Conservation (phyloP, 1,140 invertebrate genomes). For the Drosophila rufa region DNA sequence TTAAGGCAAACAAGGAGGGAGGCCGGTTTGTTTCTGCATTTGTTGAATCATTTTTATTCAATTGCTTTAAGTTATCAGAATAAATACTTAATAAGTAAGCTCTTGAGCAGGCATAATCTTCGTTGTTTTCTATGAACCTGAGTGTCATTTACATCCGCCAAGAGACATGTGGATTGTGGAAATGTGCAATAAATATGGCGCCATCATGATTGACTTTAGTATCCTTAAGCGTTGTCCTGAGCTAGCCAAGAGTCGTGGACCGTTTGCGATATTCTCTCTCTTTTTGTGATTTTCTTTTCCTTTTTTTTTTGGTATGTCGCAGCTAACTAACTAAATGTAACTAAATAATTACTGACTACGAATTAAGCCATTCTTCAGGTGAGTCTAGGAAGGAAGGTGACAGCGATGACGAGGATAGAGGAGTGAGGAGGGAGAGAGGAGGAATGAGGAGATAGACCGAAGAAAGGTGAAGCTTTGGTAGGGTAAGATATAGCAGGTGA, state of each 20-base stretch:
- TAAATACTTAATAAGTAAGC: conserved; percentile 77
- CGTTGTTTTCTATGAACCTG: conserved; percentile 65
- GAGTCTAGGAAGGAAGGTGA: conserved; percentile 46
- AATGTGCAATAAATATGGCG: conserved; percentile 80
- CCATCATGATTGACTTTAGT: conserved; percentile 53
- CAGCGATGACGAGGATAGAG: not conserved
- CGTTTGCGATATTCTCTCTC: conserved; percentile 34
- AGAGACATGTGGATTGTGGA: conserved; percentile 54
- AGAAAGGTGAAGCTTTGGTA: conserved; percentile 39
- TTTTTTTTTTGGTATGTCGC: conserved; percentile 77
- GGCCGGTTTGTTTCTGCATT: conserved; percentile 43
- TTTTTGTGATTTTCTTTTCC: conserved; percentile 42
- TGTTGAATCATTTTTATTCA: conserved; percentile 82
- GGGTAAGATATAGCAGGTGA: conserved; percentile 33
- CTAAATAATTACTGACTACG: conserved; percentile 83
- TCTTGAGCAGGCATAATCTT: conserved; percentile 71
- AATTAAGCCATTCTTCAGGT: conserved; percentile 74
- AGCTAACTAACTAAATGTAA: conserved; percentile 81
- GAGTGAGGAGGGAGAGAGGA: conserved; percentile 3
- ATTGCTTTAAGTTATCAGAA: conserved; percentile 78
- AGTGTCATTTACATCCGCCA: conserved; percentile 62
- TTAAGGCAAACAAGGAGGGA: not conserved
- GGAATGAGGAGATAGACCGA: conserved; percentile 1
- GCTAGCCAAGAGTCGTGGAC: conserved; percentile 60
- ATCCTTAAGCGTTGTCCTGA: conserved; percentile 75